Conservation (phyloP, 1,140 invertebrate genomes). For the Drosophila malerkotliana region DNA sequence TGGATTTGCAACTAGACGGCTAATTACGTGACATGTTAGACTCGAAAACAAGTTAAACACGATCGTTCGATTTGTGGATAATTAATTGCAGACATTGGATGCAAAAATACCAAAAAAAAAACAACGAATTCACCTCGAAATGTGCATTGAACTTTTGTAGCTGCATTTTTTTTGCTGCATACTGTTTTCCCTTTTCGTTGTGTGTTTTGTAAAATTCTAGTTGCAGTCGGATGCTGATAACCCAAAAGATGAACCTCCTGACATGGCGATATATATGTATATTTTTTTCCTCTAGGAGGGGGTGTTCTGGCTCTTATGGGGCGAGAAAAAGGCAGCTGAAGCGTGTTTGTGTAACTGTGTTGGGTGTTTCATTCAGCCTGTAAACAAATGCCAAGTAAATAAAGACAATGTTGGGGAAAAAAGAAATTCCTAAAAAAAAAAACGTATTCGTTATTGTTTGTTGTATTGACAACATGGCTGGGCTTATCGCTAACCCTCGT, state of each 20-base stretch:
- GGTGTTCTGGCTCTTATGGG: not conserved
- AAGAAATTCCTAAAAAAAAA: constrained; percentile 52
- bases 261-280: not conserved
- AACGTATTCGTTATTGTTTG: constrained; percentile 49
- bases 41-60: constrained; percentile 68
- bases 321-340: constrained; percentile 33
- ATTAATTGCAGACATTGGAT: constrained; percentile 44
- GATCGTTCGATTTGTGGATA: constrained; percentile 40
- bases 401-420: constrained; percentile 30
- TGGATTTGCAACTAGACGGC: constrained; percentile 32
- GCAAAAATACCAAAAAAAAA: constrained; percentile 1
- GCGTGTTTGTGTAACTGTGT: constrained; percentile 19
- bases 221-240: constrained; percentile 32
- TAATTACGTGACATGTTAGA: constrained; percentile 79
- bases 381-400: constrained; percentile 67
- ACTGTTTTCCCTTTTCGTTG: constrained; percentile 27
- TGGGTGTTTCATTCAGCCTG: constrained; percentile 51
- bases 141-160: constrained; percentile 71
- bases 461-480: constrained; percentile 65
- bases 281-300: constrained; percentile 2
- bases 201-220: constrained; percentile 2
- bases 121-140: constrained; percentile 76
- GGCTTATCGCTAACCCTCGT: constrained; percentile 63
- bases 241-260: constrained; percentile 38
- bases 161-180: constrained; percentile 11